These are phyloP conservation scores for Ditula angustiorana DNA, from an alignment of 2,888 invertebrate species.

Conservation along the genomic window DNA sequence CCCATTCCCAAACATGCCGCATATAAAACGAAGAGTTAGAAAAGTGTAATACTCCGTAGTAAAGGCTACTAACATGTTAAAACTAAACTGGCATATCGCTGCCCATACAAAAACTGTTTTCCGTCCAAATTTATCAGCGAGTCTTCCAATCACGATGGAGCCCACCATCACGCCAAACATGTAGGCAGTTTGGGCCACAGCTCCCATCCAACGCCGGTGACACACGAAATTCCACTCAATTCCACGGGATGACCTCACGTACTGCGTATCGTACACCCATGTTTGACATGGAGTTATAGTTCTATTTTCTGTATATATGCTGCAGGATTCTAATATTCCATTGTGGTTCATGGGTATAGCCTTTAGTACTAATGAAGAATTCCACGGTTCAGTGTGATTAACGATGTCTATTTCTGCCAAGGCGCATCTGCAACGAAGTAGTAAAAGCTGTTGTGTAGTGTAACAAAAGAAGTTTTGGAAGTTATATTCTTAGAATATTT, in stretches of 20 bases:
- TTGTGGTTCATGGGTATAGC: not conserved
- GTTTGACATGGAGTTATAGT: not conserved
- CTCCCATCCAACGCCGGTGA: not conserved
- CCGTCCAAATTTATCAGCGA: slow-evolving; percentile 90
- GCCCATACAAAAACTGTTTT: slow-evolving; percentile 90
- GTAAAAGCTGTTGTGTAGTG: not conserved
- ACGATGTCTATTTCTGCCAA: not conserved
- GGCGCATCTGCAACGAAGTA: not conserved
- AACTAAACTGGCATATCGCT: slow-evolving; percentile 86
- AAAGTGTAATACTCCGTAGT: slow-evolving; percentile 88
- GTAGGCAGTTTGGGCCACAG: slow-evolving; percentile 84
- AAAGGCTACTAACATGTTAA: slow-evolving; percentile 88
- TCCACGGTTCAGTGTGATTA: not conserved
- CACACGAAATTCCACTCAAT: not conserved
- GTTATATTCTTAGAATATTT: too few relatives aligned
- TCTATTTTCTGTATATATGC: not conserved
- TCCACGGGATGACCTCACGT: slow-evolving; percentile 86
- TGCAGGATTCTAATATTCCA: not conserved
- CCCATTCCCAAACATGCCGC: not conserved
- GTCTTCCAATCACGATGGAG: slow-evolving; percentile 87
- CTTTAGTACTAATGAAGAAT: not conserved
- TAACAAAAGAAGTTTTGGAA: not conserved
- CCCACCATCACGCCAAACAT: slow-evolving; percentile 91
- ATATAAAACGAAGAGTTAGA: slow-evolving; percentile 55
- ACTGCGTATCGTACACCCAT: slow-evolving; percentile 85